Percentiles rank a stretch among this genome's conserved stretches.
phyloP scores from a whole-genome alignment of 1,140 invertebrate species.

The Rhopalosiphum padi region DNA sequence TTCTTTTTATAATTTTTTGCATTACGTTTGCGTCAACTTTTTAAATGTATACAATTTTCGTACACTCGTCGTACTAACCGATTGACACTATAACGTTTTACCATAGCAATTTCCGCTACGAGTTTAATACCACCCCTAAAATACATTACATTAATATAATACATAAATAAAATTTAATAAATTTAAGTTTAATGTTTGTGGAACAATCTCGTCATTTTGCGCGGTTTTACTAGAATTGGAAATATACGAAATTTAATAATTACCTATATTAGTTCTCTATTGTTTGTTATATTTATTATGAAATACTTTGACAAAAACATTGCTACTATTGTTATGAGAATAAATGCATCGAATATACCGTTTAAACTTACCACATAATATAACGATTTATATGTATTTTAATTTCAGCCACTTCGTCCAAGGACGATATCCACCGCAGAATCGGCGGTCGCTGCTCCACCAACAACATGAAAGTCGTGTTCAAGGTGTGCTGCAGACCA shows the following conservation, averaged over 20 bases:
- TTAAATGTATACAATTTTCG: not conserved
- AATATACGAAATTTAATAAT: not conserved
- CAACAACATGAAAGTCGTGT: slow-evolving; percentile 95
- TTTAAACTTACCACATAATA: not conserved
- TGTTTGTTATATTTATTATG: not conserved
- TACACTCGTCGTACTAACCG: not conserved
- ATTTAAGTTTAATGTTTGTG: not conserved
- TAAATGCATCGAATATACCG: not conserved
- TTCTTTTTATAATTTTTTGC: not conserved
- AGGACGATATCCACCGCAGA: slow-evolving; percentile 87
- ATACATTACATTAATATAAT: too few relatives aligned
- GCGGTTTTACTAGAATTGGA: not conserved
- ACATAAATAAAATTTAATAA: too few relatives aligned
- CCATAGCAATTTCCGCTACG: too few relatives aligned
- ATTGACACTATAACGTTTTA: not conserved
- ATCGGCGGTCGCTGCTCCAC: slow-evolving; percentile 89
- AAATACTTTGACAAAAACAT: not conserved
- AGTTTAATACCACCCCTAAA: too few relatives aligned
- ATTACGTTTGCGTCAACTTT: not conserved
- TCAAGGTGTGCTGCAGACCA: slow-evolving; percentile 87
- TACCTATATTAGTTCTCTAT: too few relatives aligned
- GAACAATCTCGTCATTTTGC: not conserved
- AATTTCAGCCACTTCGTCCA: slow-evolving; percentile 80
- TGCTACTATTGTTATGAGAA: not conserved
- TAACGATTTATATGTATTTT: slow-evolving; percentile 3